Conservation (phyloP, 2,797 vertebrate genomes). For the Eurystomus glaucurus region DNA sequence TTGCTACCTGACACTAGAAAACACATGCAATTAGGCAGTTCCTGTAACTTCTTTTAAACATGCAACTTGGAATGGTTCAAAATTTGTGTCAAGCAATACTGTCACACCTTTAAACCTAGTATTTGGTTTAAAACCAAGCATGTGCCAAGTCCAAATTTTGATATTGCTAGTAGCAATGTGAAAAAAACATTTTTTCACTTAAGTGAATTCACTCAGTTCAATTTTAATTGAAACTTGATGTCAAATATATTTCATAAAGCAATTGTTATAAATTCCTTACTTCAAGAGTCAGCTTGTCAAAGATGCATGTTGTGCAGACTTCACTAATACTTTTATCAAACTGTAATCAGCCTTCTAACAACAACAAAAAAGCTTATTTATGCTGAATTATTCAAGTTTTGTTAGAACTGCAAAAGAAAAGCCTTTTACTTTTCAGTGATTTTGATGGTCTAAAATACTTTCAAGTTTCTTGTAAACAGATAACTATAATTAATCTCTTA, state of each 20-base stretch:
- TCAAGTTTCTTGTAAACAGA: background rate
- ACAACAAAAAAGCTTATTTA: background rate
- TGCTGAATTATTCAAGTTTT: background rate
- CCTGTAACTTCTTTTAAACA: background rate
- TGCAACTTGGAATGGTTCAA: background rate
- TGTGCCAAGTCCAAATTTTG: background rate
- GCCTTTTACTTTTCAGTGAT: background rate
- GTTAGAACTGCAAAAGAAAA: background rate
- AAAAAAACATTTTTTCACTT: background rate
- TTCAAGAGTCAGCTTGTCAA: background rate
- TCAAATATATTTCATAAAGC: background rate
- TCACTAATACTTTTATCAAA: background rate
- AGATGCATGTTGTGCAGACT: background rate
- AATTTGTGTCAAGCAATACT: background rate
- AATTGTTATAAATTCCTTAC: background rate
- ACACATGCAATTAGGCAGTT: background rate
- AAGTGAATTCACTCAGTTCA: background rate
- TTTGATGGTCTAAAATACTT: background rate
- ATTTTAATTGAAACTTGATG: background rate
- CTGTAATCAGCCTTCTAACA: background rate
- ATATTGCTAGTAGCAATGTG: background rate
- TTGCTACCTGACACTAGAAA: background rate
- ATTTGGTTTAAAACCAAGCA: background rate
- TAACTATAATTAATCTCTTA: too few species aligned
- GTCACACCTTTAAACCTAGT: background rate